Base-by-base conservation (phyloP, 1,140 invertebrate species). In the Melipona quadrifasciata region DNA sequence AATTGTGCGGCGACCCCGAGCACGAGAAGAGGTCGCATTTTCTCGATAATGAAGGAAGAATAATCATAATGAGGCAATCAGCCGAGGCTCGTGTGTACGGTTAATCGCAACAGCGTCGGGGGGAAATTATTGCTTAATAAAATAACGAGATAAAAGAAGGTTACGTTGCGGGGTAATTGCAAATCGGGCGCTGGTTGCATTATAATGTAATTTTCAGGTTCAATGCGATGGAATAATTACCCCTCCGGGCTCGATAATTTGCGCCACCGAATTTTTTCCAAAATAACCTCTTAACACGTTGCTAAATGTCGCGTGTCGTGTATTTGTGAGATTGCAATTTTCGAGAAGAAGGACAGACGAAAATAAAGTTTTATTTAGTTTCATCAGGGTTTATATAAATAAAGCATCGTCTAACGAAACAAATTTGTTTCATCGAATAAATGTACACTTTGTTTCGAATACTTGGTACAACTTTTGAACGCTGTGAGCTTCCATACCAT, bases 11-110 rank as follows among this genome's bases (percentile, higher is more conserved):
- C 84, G 67, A 80, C 87, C 79, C 82, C 70, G 55, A n/a, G 16
- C 67, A 51, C 72, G 74, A 34, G 78, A 76, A 67, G 74, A 89
- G 82, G 82, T 87, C 80, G 86, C 88, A 16, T 90, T 83, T 90
- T 89, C 88, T 89, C 88, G 88, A 90, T 90, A 90, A 90, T 82
- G 83, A 90, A 85, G 85, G 81, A 81, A 83, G 73, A 89, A 89
- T 79, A 80, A 89, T 89, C 85, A 67, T 89, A 90, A 90, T 61
- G 85, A 87, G 78, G 77, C 73, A 84, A 64, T n/a, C n/a, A 47
- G 39, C 6, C 64, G 68, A 86, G 21, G 24, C 75, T 61, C 76
- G 70, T 39, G 75, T 68, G 81, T 87, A 90, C 89, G 82, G 89
- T 89, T 90, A 90, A 31, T 58, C 82, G 81, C 78, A 71, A 76